Conservation (phyloP, 2,888 invertebrate species). For the Rotaria macrura region DNA sequence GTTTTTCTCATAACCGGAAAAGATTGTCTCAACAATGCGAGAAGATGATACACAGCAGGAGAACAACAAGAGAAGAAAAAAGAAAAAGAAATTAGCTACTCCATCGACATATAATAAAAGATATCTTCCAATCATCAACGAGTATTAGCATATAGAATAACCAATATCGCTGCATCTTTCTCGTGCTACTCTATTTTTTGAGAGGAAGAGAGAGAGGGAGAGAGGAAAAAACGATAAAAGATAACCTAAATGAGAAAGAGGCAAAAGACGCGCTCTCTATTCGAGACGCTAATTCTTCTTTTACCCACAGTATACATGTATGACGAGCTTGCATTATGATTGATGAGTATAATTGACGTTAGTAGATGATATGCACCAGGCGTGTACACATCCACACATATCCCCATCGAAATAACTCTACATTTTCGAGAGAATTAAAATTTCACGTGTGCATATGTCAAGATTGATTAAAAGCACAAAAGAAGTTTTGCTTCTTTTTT, state of each 20-base stretch:
- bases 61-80: background rate
- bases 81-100: background rate
- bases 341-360: constrained; percentile 8
- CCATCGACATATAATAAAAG: background rate
- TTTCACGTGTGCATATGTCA: constrained; percentile 15
- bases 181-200: background rate
- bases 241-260: background rate
- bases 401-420: background rate
- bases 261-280: background rate
- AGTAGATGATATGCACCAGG: constrained; percentile 2
- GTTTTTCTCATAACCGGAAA: constrained; percentile 15
- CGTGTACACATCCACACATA: background rate
- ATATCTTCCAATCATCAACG: background rate
- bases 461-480: background rate
- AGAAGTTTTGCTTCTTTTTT: no score
- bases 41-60: constrained; percentile 12
- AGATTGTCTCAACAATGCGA: constrained; percentile 15
- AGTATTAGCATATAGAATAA: background rate
- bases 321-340: constrained; percentile 4
- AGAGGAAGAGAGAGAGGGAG: background rate
- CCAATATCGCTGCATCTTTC: background rate
- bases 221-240: background rate
- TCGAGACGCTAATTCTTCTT: constrained; percentile 4
- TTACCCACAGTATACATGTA: background rate
- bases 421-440: background rate